Evolutionary conservation across 2,113 vertebrate genomes (phyloP), one percentile per base, ranked within the genome.

Genomic region (Neodontobutis hainanensis): DNA sequence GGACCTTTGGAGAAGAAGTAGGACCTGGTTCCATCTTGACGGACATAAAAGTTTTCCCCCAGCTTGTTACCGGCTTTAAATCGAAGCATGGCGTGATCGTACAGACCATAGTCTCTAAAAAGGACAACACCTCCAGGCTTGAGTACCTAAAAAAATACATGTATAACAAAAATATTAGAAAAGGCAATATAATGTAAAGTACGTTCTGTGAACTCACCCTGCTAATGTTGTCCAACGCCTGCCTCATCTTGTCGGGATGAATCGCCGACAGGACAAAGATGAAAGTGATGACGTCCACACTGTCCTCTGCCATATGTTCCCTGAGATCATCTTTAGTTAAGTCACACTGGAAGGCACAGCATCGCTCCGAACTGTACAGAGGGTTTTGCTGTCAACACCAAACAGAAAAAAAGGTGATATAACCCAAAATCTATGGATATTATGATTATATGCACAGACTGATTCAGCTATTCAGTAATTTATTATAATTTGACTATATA

Each of bases 191-290:
- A 16, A 1, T 19, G 5, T 4, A 6, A 11, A 0, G 4, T 4
- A 0, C 1, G 8, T 66, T 78, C 35, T 50, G 5, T 65, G 2
- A 15, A 55, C 75, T 88, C 86, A 96, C 97, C 93, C 92, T 94
- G 86, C 90, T 91, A 62, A 98, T 89, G 73, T 99, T 99, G 75
- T 89, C 83, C 69, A 99, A 61, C 56, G 91, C 94, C 73, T 91
- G 88, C 73, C 68, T 92, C 97, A 99, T 99, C 92, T 95, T 99
- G 50, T 97, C 94, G 4, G 97, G 97, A 78, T 99, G 97, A 83
- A 99, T 52, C 43, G 96, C 94, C 12, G 97, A 99, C 58, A 99
- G 93, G 48, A 99, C 95, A 73, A 99, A 99, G 89, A 99, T 95
- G 70, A 99, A 89, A 0, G 87, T 95, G 69, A 91, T 92, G 1